Conservation (phyloP, 2,888 invertebrate species). For the Bembecia ichneumoniformis region DNA sequence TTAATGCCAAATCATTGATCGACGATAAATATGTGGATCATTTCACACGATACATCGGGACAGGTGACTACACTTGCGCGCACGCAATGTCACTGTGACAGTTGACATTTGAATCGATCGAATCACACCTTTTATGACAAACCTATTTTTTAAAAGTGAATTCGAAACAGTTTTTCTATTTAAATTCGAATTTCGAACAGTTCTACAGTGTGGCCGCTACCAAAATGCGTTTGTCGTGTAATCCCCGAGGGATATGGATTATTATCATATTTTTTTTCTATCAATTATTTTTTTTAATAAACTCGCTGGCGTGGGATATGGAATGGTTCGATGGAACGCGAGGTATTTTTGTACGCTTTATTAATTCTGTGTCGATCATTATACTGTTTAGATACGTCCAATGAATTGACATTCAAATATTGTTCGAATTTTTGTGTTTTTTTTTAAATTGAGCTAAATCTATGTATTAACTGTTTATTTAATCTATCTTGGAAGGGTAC, state of each 20-base stretch:
- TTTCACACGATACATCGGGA: slow-evolving; percentile 43
- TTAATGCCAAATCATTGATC: slow-evolving; percentile 64
- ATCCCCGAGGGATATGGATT: slow-evolving; percentile 65
- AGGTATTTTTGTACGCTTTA: slow-evolving; percentile 36
- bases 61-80: slow-evolving; percentile 51
- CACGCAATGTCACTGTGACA: slow-evolving; percentile 24
- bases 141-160: slow-evolving; percentile 16
- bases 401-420: background rate
- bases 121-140: slow-evolving; percentile 34
- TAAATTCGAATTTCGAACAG: slow-evolving; percentile 46
- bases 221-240: slow-evolving; percentile 70
- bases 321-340: slow-evolving; percentile 33
- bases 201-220: slow-evolving; percentile 58
- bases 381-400: slow-evolving; percentile 13
- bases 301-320: slow-evolving; percentile 53
- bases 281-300: slow-evolving; percentile 52
- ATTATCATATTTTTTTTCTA: slow-evolving; percentile 39
- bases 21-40: slow-evolving; percentile 42
- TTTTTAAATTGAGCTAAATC: too few species aligned
- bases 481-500: too few species aligned
- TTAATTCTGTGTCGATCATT: slow-evolving; percentile 51
- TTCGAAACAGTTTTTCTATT: slow-evolving; percentile 23
- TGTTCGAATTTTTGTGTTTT: too few species aligned
- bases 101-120: slow-evolving; percentile 29
- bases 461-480: too few species aligned